Evolutionary conservation across 2,797 vertebrate genomes (phyloP), one percentile per base, ranked within the genome.

Genomic region (Microctenopoma stevenorrisi): DNA sequence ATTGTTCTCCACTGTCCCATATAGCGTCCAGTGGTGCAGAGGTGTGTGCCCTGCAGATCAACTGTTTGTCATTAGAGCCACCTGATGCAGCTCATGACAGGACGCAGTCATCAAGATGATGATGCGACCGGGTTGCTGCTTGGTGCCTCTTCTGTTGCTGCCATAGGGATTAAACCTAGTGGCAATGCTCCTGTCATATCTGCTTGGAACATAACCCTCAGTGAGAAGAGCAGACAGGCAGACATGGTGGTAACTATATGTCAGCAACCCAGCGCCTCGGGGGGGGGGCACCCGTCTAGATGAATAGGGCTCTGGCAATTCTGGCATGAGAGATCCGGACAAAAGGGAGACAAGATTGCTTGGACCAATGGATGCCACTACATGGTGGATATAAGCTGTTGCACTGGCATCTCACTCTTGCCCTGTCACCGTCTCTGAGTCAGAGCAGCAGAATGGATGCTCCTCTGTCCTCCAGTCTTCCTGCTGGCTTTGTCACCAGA

Each of bases 181-280:
- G 82, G 85, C 82, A 5, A 73, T 58, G 85, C 76, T 77, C 64
- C 88, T 88, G 90, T 91, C 92, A 87, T 67, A 67, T 88, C 85
- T 47, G 83, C 84, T 91, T 83, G 70, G 52, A 86, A 81, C 82
- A 74, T 78, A 82, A 87, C 78, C 78, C 84, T 85, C 77, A 74
- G 77, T 80, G 83, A 88, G 83, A 80, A 43, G 72, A 86, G 78
- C 65, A 81, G 90, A 88, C 88, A 86, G 76, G 76, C 89, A 74
- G 90, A 87, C 88, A 81, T 42, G 47, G 72, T 64, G 74, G 86
- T 84, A 88, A 90, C 89, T 88, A 79, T 85, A 89, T 64, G 74
- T 87, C 90, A 87, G 84, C 86, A 83, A 67, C 72, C 79, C 68
- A 9, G 16, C 68, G 88, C 77, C 82, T 81, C 78, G 15, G 52